Percentiles rank a stretch among this genome's conserved stretches.
Conservation (phyloP, 2,113 vertebrate species). For the Perognathus longimembris region DNA sequence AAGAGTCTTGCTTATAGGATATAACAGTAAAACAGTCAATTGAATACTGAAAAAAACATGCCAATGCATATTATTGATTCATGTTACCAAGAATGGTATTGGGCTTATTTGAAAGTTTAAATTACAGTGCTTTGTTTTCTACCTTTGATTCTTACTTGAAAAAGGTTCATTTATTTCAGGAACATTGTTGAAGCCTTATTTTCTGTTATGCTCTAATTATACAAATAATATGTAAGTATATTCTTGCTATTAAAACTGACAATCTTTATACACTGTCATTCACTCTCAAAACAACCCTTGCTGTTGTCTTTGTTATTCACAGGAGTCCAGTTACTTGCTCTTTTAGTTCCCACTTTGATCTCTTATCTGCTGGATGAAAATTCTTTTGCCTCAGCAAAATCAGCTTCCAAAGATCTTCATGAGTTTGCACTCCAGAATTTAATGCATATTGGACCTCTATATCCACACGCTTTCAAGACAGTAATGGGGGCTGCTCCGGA, state of each 20-base stretch:
- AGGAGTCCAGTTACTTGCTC: slow-evolving; percentile 96
- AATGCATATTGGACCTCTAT: slow-evolving; percentile 97
- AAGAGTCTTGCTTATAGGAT: background rate
- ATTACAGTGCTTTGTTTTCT: background rate
- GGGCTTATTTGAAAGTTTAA: background rate
- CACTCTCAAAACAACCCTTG: background rate
- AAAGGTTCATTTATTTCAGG: background rate
- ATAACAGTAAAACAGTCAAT: background rate
- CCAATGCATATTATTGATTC: background rate
- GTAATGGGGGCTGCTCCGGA: slow-evolving; percentile 98
- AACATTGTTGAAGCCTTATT: background rate
- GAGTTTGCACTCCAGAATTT: slow-evolving; percentile 98
- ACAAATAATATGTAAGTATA: background rate
- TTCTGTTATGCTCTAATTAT: background rate
- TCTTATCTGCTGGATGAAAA: slow-evolving; percentile 97
- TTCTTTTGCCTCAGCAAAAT: slow-evolving; percentile 91
- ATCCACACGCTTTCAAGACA: slow-evolving; percentile 97
- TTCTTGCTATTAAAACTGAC: background rate
- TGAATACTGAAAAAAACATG: background rate
- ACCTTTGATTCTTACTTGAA: slow-evolving; percentile 8
- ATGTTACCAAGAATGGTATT: background rate
- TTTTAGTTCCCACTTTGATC: slow-evolving; percentile 96
- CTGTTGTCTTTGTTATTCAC: slow-evolving; percentile 48
- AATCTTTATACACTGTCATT: background rate
- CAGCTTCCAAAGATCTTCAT: slow-evolving; percentile 93